Evolutionary conservation across 2,113 vertebrate species (phyloP).

Genomic region (Capreolus pygargus): DNA sequence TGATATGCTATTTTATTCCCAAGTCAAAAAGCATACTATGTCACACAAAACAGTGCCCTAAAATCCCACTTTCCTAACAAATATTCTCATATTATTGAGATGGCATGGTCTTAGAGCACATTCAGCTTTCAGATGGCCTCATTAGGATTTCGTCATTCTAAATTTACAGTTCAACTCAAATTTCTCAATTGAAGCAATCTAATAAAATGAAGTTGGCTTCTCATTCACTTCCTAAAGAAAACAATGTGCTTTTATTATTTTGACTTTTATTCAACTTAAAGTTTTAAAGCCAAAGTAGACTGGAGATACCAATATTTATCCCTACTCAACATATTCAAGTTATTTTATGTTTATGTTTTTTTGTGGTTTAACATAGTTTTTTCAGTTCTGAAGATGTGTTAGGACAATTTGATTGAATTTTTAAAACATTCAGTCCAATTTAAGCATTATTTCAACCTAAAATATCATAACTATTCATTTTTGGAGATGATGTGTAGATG

Average conservation of each 20-base stretch:
- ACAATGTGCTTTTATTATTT: background rate
- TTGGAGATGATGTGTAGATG: background rate
- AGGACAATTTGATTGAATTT: background rate
- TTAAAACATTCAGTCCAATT: slow-evolving; percentile 14
- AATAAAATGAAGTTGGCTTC: background rate
- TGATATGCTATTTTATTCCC: background rate
- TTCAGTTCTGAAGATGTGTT: background rate
- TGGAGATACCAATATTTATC: background rate
- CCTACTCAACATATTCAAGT: background rate
- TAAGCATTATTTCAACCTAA: slow-evolving; percentile 24
- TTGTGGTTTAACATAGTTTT: slow-evolving; percentile 3
- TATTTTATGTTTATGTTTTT: background rate
- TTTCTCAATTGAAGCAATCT: background rate
- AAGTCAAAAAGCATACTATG: background rate
- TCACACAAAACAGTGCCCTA: background rate
- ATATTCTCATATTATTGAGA: background rate
- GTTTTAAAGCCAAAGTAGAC: background rate
- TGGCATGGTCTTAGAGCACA: background rate
- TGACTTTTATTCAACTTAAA: background rate
- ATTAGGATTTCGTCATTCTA: background rate
- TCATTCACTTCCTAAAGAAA: background rate
- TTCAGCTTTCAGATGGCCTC: background rate
- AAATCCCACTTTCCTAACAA: background rate
- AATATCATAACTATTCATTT: background rate
- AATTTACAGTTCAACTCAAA: background rate